Evolutionary conservation across 2,113 vertebrate genomes (phyloP).

Genomic region (Lagenorhynchus albirostris): DNA sequence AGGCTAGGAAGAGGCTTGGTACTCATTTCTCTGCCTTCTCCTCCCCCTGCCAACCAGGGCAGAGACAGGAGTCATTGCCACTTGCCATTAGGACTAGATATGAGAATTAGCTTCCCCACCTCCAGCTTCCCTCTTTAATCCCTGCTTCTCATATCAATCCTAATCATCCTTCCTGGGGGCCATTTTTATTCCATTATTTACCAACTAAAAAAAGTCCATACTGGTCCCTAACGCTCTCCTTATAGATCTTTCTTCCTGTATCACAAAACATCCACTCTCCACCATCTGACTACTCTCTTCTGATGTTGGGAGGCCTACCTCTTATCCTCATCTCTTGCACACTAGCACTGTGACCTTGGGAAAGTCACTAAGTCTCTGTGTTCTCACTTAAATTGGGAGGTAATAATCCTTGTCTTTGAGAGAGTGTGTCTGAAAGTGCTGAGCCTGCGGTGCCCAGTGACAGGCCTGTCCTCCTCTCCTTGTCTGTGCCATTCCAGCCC

Average conservation of each 20-base stretch:
- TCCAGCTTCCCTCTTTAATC: neutral
- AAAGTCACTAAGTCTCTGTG: neutral
- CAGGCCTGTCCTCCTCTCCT: neutral
- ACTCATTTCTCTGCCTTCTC: neutral
- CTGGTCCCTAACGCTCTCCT: neutral
- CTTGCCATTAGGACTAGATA: neutral
- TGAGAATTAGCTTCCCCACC: neutral
- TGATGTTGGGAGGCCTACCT: neutral
- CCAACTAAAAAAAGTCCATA: neutral
- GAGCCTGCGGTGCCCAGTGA: rapidly evolving
- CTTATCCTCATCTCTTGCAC: neutral
- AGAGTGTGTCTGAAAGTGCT: neutral
- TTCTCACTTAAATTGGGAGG: neutral
- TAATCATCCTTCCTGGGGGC: neutral
- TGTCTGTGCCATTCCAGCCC: too few relatives aligned
- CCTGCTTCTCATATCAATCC: neutral
- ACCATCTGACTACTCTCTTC: neutral
- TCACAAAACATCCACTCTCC: neutral
- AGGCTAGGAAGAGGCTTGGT: neutral
- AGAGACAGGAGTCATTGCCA: neutral
- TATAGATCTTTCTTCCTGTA: neutral
- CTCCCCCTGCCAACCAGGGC: neutral
- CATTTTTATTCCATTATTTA: neutral
- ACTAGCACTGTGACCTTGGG: neutral
- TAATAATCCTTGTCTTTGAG: neutral